phyloP scores from a whole-genome alignment of 2,797 vertebrate species.

The Chromis chromis region DNA sequence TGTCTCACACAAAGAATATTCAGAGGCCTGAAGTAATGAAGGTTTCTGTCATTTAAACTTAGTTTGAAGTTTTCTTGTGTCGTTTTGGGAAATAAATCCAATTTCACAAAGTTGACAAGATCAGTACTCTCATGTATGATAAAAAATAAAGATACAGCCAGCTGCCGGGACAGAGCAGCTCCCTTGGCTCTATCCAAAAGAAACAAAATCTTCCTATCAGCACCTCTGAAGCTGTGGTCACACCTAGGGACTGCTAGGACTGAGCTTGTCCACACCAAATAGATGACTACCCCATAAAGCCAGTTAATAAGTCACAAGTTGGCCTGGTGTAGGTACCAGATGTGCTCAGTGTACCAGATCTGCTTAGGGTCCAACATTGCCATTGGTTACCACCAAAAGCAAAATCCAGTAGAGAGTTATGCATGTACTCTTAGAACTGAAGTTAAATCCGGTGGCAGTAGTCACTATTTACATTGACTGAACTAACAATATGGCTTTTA shows the following conservation, averaged over 20 bases:
- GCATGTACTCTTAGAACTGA: too few species aligned
- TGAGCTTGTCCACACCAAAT: neutral
- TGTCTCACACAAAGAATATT: too few species aligned
- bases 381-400: too few species aligned
- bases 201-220: neutral
- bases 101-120: neutral
- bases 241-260: neutral
- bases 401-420: too few species aligned
- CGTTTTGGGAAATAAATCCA: neutral
- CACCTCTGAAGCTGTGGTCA: neutral
- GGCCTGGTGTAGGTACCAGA: neutral
- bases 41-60: too few species aligned
- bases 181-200: neutral
- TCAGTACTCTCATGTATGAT: neutral
- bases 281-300: neutral
- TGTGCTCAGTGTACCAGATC: too few species aligned
- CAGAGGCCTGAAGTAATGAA: too few species aligned
- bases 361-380: too few species aligned
- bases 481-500: too few species aligned
- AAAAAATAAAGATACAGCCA: neutral
- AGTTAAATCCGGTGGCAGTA: too few species aligned
- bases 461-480: too few species aligned
- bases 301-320: neutral
- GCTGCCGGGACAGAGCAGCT: neutral
- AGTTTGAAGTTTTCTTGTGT: too few species aligned